phyloP scores from a whole-genome alignment of 2,797 vertebrate species.

The Brachymystax lenok region DNA sequence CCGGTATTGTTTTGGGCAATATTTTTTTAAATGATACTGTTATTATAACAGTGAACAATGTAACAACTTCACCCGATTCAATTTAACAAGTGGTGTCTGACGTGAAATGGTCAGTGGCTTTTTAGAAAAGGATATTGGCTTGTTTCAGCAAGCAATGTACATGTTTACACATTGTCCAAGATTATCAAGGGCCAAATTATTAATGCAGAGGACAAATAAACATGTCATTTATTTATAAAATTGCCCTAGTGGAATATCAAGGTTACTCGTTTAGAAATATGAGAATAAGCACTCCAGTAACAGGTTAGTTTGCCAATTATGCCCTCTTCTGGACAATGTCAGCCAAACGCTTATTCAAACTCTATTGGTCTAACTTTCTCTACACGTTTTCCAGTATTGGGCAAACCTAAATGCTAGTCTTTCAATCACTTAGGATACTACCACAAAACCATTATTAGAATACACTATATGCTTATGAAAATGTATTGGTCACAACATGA shows the following conservation, averaged over 20 bases:
- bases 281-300: background rate
- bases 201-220: background rate
- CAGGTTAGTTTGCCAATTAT: background rate
- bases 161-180: no score
- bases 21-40: background rate
- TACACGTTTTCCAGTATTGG: background rate
- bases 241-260: background rate
- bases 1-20: background rate
- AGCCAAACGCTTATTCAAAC: background rate
- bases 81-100: background rate
- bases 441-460: no score
- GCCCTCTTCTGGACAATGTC: slow-evolving; percentile 3
- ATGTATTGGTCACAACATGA: background rate
- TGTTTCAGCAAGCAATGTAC: background rate
- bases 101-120: background rate
- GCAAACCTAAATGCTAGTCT: background rate
- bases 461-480: no score
- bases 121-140: background rate
- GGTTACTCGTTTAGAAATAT: background rate
- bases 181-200: background rate
- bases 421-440: background rate
- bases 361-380: no score
- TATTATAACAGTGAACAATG: background rate
- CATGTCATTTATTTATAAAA: background rate
- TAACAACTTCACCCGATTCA: background rate